Evolutionary conservation across 2,113 vertebrate genomes (phyloP).

Genomic region (Paramisgurnus dabryanus): DNA sequence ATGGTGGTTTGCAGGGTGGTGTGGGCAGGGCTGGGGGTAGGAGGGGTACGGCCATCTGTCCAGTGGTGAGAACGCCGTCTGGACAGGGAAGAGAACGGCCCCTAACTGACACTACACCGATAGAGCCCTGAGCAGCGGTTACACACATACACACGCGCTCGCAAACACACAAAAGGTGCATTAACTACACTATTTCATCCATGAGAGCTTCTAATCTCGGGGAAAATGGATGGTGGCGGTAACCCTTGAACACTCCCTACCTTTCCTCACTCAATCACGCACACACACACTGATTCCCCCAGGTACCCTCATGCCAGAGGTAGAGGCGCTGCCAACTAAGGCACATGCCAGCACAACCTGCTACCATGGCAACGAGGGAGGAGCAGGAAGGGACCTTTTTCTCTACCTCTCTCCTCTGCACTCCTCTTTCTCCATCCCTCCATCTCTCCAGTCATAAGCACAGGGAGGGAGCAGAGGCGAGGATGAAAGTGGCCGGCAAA

Average conservation of each 20-base stretch:
- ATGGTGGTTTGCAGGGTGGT: conserved; percentile 60
- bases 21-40: conserved; percentile 36
- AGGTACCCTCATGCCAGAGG: conserved; percentile 72
- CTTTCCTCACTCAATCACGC: conserved; percentile 45
- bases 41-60: conserved; percentile 78
- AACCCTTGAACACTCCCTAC: conserved; percentile 44
- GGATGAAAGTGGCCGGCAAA: conserved; percentile 51
- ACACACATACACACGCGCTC: conserved; percentile 46
- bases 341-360: conserved; percentile 75
- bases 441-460: conserved; percentile 47
- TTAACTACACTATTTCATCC: conserved; percentile 56
- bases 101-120: conserved; percentile 65
- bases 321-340: conserved; percentile 71
- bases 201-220: conserved; percentile 50
- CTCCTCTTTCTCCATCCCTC: conserved; percentile 47
- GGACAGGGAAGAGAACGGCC: conserved; percentile 70
- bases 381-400: conserved; percentile 65
- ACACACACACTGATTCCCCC: conserved; percentile 58
- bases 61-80: conserved; percentile 80
- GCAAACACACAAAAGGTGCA: conserved; percentile 45
- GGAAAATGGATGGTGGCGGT: conserved; percentile 51
- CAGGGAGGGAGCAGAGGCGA: conserved; percentile 45
- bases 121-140: conserved; percentile 57
- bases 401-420: conserved; percentile 48
- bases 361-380: conserved; percentile 77